Evolutionary conservation across 2,888 invertebrate species (phyloP), one percentile per base, ranked within the genome.

Genomic region (Actias luna): DNA sequence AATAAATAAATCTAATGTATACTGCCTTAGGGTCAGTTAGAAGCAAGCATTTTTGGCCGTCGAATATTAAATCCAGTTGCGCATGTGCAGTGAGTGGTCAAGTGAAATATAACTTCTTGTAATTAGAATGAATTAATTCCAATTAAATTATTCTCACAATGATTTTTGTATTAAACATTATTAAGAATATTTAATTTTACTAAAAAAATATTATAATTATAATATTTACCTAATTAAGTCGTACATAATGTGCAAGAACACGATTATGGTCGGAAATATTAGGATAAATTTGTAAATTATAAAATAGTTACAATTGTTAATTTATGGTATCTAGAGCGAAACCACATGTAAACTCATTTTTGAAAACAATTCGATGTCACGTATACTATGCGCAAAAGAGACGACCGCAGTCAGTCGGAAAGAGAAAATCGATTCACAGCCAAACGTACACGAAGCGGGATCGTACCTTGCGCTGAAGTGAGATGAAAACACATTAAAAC

Each of bases 371-470:
- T 68, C 68, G 64, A 64, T 72, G 69, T 25, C 46, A 25, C 12
- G 66, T 68, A 67, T 36, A 65, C 64, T 68, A 69, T 57, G 72
- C 57, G 68, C 63, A 77, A 84, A 65, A 70, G 80, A 77, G 82
- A 83, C 64, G 64, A 63, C 59, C 61, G 66, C 69, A 69, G 59
- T 60, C 66, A 63, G 82, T 71, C 66, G 72, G 82, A 89, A 78
- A 83, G 87, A 84, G 88, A 82, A 73, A 73, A 75, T 73, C 71
- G 72, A 78, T 79, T 69, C 68, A 64, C 71, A 67, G 64, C 59
- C 74, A 74, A 79, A 69, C 73, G 74, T 73, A 72, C 73, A 72
- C 69, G 68, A 71, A 70, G 73, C 72, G 69, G 67, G 69, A 70
- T 69, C 42, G 60, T 63, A 59, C 65, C 66, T 57, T 66, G 64